phyloP scores from a whole-genome alignment of 1,140 invertebrate genomes.

The Cyclina sinensis region DNA sequence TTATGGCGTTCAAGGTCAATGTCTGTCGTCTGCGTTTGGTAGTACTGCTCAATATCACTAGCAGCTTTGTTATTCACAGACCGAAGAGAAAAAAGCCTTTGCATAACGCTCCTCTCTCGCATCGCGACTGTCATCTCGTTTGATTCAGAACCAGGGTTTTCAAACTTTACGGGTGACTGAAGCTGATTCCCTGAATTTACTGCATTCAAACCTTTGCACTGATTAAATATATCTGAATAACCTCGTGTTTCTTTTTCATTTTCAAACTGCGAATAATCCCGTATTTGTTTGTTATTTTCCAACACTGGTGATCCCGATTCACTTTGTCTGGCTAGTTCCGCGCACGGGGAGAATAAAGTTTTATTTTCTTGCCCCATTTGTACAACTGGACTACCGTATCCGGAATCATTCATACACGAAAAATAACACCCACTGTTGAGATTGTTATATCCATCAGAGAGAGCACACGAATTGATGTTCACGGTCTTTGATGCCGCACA shows the following conservation, averaged over 20 bases:
- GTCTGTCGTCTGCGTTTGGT: conserved; percentile 58
- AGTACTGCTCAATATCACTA: conserved; percentile 44
- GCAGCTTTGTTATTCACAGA: background rate
- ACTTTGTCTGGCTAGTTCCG: conserved; percentile 27
- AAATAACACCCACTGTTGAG: conserved; percentile 2
- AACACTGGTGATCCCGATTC: conserved; percentile 29
- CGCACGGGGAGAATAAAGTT: conserved; percentile 6
- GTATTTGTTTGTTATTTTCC: conserved; percentile 6
- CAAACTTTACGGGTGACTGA: background rate
- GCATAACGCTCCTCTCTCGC: conserved; percentile 47
- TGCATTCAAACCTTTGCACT: background rate
- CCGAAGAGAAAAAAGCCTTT: conserved; percentile 27
- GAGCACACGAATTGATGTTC: background rate
- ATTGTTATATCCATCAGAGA: background rate
- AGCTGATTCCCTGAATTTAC: background rate
- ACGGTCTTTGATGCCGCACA: background rate
- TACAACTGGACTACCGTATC: conserved; percentile 42
- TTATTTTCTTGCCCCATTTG: background rate
- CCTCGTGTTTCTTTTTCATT: background rate
- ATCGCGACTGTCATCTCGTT: conserved; percentile 55
- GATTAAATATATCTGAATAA: background rate
- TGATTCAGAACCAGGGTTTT: background rate
- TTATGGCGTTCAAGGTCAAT: conserved; percentile 63
- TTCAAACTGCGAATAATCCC: background rate
- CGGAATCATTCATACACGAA: conserved; percentile 63